Percentiles rank a stretch among this genome's conserved stretches.
Evolutionary conservation across 2,797 vertebrate species (phyloP).

Genomic region (Onychomys torridus): DNA sequence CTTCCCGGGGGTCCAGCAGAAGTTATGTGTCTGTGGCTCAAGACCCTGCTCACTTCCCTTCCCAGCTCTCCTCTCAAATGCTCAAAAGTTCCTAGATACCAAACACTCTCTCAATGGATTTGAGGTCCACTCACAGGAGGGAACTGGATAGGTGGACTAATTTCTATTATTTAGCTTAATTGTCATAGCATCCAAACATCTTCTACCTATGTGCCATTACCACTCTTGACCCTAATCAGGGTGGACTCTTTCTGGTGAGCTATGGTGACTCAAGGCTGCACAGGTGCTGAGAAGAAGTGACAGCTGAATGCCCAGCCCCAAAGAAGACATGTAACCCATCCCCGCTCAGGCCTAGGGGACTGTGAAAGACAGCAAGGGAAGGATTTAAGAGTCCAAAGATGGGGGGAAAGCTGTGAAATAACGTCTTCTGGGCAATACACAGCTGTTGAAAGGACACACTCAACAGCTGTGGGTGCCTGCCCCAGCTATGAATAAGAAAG

Average conservation of each 20-base stretch:
- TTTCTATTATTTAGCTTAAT: background rate
- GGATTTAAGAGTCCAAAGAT: background rate
- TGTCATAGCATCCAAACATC: background rate
- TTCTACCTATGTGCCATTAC: background rate
- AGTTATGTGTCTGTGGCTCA: background rate
- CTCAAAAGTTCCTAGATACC: background rate
- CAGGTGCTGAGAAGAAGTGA: background rate
- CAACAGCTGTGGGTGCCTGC: background rate
- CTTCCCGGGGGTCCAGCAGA: background rate
- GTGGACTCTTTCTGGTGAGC: background rate
- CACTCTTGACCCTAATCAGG: background rate
- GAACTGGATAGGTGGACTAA: background rate
- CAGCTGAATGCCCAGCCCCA: background rate
- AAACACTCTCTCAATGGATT: background rate
- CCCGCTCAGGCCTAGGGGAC: background rate
- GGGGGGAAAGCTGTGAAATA: background rate
- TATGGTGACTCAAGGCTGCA: background rate
- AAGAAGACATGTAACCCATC: background rate
- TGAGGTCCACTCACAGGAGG: background rate
- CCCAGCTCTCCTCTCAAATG: background rate
- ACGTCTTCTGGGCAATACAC: background rate
- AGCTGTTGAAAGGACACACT: background rate
- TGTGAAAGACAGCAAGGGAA: background rate
- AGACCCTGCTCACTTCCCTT: background rate
- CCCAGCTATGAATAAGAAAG: background rate